These are phyloP conservation scores for Drosophila prostipennis DNA, from an alignment of 2,888 invertebrate species.

Conservation along the genomic window DNA sequence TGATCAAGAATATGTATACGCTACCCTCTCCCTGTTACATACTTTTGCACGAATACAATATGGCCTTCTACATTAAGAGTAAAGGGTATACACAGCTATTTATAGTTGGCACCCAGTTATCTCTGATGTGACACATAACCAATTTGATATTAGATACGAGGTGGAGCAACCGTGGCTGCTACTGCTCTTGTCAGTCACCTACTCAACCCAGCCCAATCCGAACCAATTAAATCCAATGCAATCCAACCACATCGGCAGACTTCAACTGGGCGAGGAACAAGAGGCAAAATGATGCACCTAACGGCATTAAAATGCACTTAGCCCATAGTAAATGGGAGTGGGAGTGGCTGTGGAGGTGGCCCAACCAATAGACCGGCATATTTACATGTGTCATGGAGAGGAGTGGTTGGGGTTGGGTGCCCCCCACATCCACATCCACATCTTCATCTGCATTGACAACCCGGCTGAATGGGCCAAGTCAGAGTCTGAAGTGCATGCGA, in stretches of 20 bases:
- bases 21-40: too few species aligned
- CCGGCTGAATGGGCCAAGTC: conserved; percentile 14
- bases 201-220: conserved; percentile 12
- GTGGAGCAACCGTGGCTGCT: conserved; percentile 14
- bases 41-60: too few species aligned
- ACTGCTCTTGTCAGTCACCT: conserved; percentile 13
- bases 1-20: too few species aligned
- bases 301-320: conserved; percentile 55
- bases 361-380: conserved; percentile 43
- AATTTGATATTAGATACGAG: conserved; percentile 19
- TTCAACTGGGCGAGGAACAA: conserved; percentile 13
- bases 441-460: conserved; percentile 41
- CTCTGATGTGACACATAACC: conserved; percentile 8
- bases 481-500: conserved; percentile 48
- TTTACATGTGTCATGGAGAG: conserved; percentile 38
- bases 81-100: conserved; percentile 17
- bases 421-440: background rate
- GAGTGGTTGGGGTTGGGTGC: conserved; percentile 10
- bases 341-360: conserved; percentile 27
- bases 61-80: too few species aligned
- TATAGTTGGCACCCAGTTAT: conserved; percentile 22
- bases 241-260: conserved; percentile 13
- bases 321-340: conserved; percentile 28
- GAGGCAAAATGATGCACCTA: conserved; percentile 52
- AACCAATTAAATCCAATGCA: conserved; percentile 8